Evolutionary conservation across 2,797 vertebrate genomes (phyloP).

Genomic region (Falco concolor): DNA sequence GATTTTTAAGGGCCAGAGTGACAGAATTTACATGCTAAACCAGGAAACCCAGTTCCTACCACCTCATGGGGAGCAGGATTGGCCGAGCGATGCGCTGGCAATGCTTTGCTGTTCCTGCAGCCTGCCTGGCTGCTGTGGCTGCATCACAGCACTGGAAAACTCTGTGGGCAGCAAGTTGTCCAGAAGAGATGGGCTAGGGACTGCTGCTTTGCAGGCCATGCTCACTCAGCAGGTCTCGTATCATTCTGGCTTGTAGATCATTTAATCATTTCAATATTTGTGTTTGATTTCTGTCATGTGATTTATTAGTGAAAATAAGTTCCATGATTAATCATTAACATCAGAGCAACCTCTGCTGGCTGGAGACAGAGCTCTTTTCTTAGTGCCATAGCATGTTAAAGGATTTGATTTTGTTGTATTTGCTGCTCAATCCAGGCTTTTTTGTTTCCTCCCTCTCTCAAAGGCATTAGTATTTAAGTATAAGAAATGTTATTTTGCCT

Average conservation of each 20-base stretch:
- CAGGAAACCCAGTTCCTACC: background rate
- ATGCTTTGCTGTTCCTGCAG: background rate
- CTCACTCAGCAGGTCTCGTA: background rate
- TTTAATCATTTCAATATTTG: background rate
- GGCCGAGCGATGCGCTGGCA: background rate
- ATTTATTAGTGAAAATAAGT: conserved; percentile 12
- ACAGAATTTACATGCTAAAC: background rate
- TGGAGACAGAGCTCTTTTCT: conserved; percentile 3
- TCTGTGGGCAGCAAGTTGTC: background rate
- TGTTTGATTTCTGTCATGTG: conserved; percentile 9
- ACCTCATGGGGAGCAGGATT: background rate
- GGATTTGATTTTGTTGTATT: background rate
- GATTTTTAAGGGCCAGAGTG: background rate
- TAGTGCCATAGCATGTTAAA: background rate
- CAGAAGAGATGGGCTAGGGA: background rate
- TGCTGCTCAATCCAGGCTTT: background rate
- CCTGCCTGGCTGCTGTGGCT: background rate
- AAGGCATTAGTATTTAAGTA: background rate
- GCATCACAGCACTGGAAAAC: fast-evolving
- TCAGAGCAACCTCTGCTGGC: conserved; percentile 72
- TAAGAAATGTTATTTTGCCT: background rate
- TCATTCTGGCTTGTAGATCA: background rate
- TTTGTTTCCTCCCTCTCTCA: background rate
- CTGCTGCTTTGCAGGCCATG: background rate
- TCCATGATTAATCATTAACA: conserved; percentile 38